Conservation (phyloP, 2,113 vertebrate species). For the Lepidothrix coronata region DNA sequence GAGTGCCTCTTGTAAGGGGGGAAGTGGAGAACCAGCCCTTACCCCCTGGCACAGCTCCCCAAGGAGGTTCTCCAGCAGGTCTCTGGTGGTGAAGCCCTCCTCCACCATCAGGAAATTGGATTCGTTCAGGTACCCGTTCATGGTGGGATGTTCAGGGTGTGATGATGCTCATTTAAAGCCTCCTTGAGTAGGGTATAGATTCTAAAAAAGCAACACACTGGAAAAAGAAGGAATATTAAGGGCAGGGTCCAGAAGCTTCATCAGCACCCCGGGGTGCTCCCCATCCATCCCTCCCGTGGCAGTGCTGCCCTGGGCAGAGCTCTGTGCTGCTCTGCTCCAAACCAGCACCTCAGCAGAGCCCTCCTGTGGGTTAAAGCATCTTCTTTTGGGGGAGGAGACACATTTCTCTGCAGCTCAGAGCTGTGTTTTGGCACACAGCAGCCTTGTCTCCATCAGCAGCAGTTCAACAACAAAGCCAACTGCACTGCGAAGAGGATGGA, state of each 20-base stretch:
- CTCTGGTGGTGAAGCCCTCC: slow-evolving; percentile 77
- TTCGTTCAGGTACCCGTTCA: slow-evolving; percentile 74
- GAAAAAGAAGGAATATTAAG: background rate
- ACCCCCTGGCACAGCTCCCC: slow-evolving; percentile 65
- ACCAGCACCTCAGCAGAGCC: background rate
- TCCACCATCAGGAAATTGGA: slow-evolving; percentile 78
- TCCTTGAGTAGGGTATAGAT: background rate
- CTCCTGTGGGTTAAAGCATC: background rate
- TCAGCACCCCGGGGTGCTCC: rapidly evolving
- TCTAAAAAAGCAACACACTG: slow-evolving; percentile 48
- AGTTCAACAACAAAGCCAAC: background rate
- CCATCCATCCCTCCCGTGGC: rapidly evolving
- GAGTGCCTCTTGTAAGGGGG: background rate
- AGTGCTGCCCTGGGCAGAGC: background rate
- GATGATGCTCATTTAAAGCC: background rate
- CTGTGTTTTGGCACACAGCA: background rate
- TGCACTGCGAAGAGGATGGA: background rate
- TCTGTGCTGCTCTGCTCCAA: background rate
- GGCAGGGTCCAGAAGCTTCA: background rate
- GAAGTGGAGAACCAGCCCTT: background rate
- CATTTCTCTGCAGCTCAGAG: background rate
- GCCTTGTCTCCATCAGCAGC: background rate
- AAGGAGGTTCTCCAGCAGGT: slow-evolving; percentile 77
- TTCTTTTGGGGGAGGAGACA: background rate
- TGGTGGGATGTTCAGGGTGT: background rate